phyloP scores from a whole-genome alignment of 2,888 invertebrate species.

The Drosophila pseudotakahashii region DNA sequence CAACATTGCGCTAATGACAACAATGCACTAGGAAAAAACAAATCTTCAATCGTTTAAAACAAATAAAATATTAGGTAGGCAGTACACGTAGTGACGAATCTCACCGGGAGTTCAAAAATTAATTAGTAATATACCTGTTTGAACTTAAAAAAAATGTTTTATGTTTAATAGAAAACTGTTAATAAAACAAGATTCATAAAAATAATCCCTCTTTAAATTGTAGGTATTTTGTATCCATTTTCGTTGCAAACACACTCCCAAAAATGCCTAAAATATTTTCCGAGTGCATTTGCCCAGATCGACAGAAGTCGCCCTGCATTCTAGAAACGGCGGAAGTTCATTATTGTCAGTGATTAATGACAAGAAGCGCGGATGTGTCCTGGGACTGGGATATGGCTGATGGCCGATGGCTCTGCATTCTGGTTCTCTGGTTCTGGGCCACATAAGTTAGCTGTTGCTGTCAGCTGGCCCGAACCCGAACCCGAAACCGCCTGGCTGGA shows the following conservation, averaged over 20 bases:
- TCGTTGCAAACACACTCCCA: not conserved
- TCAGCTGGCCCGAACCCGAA: slow-evolving; percentile 44
- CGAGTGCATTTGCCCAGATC: slow-evolving; percentile 20
- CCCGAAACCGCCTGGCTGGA: slow-evolving; percentile 1
- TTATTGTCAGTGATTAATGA: slow-evolving; percentile 83
- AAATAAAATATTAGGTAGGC: too few species aligned
- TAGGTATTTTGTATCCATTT: not conserved
- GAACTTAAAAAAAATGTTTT: too few species aligned
- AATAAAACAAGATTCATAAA: too few species aligned
- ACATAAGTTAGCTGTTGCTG: slow-evolving; percentile 71
- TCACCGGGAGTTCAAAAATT: too few species aligned
- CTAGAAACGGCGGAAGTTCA: slow-evolving; percentile 82
- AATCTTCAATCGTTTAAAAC: too few species aligned
- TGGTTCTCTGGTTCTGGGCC: slow-evolving; percentile 36
- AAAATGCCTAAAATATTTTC: not conserved
- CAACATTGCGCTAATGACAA: slow-evolving; percentile 80
- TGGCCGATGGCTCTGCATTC: slow-evolving; percentile 7
- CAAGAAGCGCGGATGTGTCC: slow-evolving; percentile 44
- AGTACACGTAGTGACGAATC: too few species aligned
- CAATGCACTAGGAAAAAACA: slow-evolving; percentile 16
- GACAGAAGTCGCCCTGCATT: slow-evolving; percentile 39
- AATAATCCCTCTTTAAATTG: too few species aligned
- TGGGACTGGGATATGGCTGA: slow-evolving; percentile 2
- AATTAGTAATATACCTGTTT: too few species aligned
- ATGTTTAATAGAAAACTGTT: too few species aligned